Conservation (phyloP, 2,888 invertebrate species). For the Eupithecia abbreviata region DNA sequence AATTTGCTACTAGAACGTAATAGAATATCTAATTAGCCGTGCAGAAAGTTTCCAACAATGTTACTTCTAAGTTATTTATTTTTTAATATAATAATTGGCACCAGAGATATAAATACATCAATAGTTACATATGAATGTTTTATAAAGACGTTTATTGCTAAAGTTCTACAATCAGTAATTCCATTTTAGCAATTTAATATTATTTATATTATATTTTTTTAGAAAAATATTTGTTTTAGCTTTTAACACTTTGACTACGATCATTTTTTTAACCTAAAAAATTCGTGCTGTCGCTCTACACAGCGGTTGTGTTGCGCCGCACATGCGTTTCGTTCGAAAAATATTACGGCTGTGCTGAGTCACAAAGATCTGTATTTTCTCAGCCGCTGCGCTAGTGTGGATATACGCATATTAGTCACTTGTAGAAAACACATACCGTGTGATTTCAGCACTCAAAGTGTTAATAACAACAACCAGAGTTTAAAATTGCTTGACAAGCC, state of each 20-base stretch:
- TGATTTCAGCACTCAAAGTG: too few relatives aligned
- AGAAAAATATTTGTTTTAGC: conserved; percentile 47
- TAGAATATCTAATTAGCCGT: conserved; percentile 12
- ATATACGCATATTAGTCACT: too few relatives aligned
- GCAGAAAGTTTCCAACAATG: conserved; percentile 34
- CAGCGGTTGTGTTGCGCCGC: too few relatives aligned
- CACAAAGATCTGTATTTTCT: too few relatives aligned
- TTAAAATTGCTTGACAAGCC: conserved; percentile 10
- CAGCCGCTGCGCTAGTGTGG: too few relatives aligned
- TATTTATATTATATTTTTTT: neutral
- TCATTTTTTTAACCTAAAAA: too few relatives aligned
- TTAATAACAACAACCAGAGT: conserved; percentile 33
- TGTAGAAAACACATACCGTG: too few relatives aligned
- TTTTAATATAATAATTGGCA: conserved; percentile 40
- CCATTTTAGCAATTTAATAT: conserved; percentile 12
- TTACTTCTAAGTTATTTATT: conserved; percentile 19
- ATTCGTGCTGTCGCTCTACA: too few relatives aligned
- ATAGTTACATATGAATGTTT: conserved; percentile 6
- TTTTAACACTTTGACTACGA: too few relatives aligned
- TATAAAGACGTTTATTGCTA: conserved; percentile 1
- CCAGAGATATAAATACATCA: conserved; percentile 25
- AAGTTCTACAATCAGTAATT: conserved; percentile 3
- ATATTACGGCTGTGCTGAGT: too few relatives aligned
- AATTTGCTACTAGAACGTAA: neutral
- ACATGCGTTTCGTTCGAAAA: too few relatives aligned